A percentile compares a stretch with the other conserved stretches of the same genome.
Conservation (phyloP, 2,113 vertebrate genomes). For the Amblyornis subalaris region DNA sequence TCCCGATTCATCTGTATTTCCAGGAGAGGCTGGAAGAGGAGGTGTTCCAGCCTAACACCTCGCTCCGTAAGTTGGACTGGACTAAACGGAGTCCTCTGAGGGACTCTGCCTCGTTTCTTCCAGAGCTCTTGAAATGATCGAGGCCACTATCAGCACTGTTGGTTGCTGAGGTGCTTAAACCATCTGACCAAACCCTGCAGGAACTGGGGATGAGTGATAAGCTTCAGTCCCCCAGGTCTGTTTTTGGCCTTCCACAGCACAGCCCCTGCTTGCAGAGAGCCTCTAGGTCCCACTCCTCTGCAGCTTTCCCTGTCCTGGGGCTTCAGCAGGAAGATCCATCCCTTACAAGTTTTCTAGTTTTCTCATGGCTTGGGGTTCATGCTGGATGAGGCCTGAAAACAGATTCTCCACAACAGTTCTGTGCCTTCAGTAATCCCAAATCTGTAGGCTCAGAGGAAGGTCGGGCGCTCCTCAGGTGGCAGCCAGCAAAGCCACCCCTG, state of each 20-base stretch:
- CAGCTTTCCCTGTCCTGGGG: neutral
- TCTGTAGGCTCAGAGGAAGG: neutral
- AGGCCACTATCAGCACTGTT: neutral
- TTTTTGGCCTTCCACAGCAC: neutral
- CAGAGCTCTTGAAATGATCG: neutral
- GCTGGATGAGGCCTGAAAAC: neutral
- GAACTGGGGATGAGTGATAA: neutral
- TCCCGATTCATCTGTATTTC: neutral
- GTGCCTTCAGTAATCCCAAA: neutral
- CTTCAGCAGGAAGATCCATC: neutral
- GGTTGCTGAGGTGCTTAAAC: neutral
- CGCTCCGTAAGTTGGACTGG: neutral
- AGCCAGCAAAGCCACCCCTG: neutral
- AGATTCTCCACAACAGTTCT: neutral
- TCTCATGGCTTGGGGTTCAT: neutral
- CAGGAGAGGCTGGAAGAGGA: neutral
- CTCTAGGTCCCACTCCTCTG: neutral
- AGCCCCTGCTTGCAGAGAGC: neutral
- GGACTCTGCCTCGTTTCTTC: neutral
- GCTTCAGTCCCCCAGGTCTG: neutral
- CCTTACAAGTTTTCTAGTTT: neutral
- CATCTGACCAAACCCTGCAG: neutral
- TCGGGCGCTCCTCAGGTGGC: neutral
- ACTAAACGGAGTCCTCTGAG: neutral
- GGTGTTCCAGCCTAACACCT: neutral